Base-by-base conservation (phyloP, 1,140 invertebrate genomes). In the Drosophila nigromelanica region DNA sequence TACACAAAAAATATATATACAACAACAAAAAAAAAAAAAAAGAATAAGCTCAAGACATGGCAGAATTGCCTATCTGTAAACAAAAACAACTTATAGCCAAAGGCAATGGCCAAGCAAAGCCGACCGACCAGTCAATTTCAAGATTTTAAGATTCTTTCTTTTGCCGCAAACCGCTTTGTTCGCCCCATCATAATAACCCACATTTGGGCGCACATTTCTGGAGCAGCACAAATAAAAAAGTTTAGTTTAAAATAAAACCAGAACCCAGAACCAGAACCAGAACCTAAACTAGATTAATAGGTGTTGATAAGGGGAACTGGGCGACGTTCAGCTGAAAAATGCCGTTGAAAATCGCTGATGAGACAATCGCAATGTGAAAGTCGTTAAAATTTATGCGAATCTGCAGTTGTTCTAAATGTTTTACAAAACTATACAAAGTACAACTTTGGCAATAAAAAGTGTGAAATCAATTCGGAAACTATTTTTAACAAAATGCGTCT, bases 231-330 rank as follows among this genome's bases (percentile, higher is more conserved):
- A 61, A 48, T 71, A 64, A 69, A 70, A 21, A 37, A 18, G 14
- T 18, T 52, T 52, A 30, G 50, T 54, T 59, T 33, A 5, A 35
- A 48, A 24, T 33, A 5, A 35, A 48, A 24, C 33, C 55, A 24
- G 21, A 24, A 60, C 33, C 63, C 47, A 51, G 30, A 73, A 51
- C 62, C 51, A 62, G 55, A n/a, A n/a, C 63, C 47, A 51, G 30
- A 68, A 68, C 76, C 81, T 85, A 77, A 85, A 85, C 82, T 87
- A 86, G 82, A 89, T 87, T 87, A 87, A 82, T 89, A 82, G 68
- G 40, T 73, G 52, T 45, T 63, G 78, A 87, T 87, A 87, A 87
- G 79, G 76, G 67, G 59, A 68, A 43, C 24, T 39, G 33, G n/a
- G 45, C 12, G 30, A n/a, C n/a, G 35, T 27, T 40, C 39, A 33